Evolutionary conservation across 1,140 invertebrate species (phyloP).

Genomic region (Drosophila eugracilis): DNA sequence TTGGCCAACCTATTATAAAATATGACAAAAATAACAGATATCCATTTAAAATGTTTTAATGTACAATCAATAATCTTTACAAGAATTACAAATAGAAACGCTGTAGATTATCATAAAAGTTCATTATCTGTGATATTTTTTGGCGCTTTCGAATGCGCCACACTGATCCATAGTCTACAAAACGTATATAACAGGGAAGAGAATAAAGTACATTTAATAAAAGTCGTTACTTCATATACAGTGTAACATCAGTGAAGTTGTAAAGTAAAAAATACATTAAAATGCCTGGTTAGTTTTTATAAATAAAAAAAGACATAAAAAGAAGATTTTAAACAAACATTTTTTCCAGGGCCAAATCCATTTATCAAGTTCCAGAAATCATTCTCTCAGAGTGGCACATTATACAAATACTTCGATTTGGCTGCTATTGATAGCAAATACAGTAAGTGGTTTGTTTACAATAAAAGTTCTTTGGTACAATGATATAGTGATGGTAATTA

Average conservation of each 20-base stretch:
- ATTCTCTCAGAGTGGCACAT: conserved; percentile 88
- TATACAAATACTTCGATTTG: conserved; percentile 92
- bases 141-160: not conserved
- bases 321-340: not conserved
- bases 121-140: not conserved
- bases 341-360: conserved; percentile 88
- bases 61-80: not conserved
- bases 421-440: conserved; percentile 89
- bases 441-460: conserved; percentile 87
- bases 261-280: not conserved
- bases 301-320: not conserved
- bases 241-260: not conserved
- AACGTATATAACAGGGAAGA: conserved; percentile 5
- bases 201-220: not conserved
- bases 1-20: not conserved
- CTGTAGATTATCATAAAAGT: not conserved
- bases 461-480: conserved; percentile 7
- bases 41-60: not conserved
- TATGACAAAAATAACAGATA: not conserved
- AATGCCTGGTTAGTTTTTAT: not conserved
- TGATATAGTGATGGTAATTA: too few species aligned
- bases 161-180: not conserved
- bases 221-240: not conserved
- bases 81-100: not conserved
- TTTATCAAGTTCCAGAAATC: conserved; percentile 89